Evolutionary conservation across 92 coral and sea anemone species (phyloP).

Genomic region (Palythoa heliodiscus): DNA sequence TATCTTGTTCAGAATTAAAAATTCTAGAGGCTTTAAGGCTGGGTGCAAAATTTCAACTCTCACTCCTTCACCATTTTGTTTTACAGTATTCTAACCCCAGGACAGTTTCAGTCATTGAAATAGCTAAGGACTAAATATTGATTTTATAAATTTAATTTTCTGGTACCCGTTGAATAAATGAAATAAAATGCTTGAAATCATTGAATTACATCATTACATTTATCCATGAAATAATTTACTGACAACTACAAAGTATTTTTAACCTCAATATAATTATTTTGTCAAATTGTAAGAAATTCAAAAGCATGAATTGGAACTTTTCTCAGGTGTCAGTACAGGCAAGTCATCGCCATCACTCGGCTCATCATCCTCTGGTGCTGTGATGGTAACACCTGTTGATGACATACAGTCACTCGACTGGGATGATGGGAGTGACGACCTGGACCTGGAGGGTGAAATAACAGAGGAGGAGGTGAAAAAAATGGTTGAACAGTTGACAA

Average conservation of each 20-base stretch:
- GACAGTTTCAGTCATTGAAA: too few species aligned
- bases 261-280: background rate
- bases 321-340: conserved; percentile 22
- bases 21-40: too few species aligned
- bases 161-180: too few species aligned
- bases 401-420: conserved; percentile 79
- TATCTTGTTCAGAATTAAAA: too few species aligned
- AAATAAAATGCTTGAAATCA: too few species aligned
- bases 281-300: background rate
- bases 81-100: too few species aligned
- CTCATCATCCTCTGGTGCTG: conserved; percentile 86
- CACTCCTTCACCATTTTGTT: too few species aligned
- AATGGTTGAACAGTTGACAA: conserved; percentile 52
- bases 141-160: too few species aligned
- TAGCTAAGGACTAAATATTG: too few species aligned
- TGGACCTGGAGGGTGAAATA: conserved; percentile 70
- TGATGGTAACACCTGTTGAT: conserved; percentile 70
- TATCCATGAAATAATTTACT: too few species aligned
- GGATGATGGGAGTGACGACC: conserved; percentile 77
- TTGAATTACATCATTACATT: background rate
- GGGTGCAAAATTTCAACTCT: too few species aligned
- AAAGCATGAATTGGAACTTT: background rate
- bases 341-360: conserved; percentile 61
- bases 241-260: too few species aligned
- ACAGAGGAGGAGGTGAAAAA: conserved; percentile 71